Evolutionary conservation across 2,888 invertebrate genomes (phyloP), one percentile per base, ranked within the genome.

Genomic region (Pandemis cinnamomeana): DNA sequence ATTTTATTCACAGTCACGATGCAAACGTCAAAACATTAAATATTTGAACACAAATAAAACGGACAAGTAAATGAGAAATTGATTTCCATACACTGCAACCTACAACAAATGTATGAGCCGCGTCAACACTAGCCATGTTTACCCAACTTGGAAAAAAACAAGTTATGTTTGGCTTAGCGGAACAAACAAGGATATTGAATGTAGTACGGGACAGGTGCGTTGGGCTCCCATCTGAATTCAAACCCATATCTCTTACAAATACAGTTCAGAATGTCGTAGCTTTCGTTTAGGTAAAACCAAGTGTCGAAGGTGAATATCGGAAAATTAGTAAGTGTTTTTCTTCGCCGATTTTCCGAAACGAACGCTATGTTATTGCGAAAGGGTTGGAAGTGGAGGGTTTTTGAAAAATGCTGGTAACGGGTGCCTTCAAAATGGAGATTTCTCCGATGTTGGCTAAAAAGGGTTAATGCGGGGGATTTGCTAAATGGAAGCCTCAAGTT

Each of bases 171-270:
- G 70, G 69, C 73, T 15, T 61, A 66, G 70, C 61, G 66, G 73
- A 64, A 74, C 70, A 74, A 73, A 74, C 66, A 74, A 51, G 44
- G 70, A 66, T 74, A 74, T 74, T 74, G 64, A 69, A 73, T 72
- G 68, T 68, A 68, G 46, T 68, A 64, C 53, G 58, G 67, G 73
- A 66, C 73, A 74, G 73, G 73, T 74, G 70, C 44, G 66, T 10
- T 20, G 6, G 20, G 13, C 10, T 13, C 8, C 8, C 44, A 15
- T 8, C 15, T 51, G 58, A 74, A 60, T 70, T 41, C 58, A n/a
- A n/a, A n/a, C n/a, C 51, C 63, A 13, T 13, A n/a, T n/a, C 51
- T 51, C 5, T 42, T 36, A 44, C 66, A 42, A 42, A 36, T 70
- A 74, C 60, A 27, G 66, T 74, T n/a, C 60, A 58, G 58, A 42